Evolutionary conservation across 2,888 invertebrate species (phyloP).

Genomic region (Andricus curvator): DNA sequence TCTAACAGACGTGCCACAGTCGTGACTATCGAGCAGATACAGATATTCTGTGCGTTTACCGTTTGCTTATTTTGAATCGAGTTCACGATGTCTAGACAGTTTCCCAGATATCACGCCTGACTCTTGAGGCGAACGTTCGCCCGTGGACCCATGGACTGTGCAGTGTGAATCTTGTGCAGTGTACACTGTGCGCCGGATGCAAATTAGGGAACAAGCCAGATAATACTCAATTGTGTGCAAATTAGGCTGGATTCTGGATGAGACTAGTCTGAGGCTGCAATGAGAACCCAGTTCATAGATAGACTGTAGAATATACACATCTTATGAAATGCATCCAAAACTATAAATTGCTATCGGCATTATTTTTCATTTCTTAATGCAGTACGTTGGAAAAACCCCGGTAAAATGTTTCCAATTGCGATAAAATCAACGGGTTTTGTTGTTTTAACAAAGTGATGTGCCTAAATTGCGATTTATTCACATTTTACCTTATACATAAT

Average conservation of each 20-base stretch:
- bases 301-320: too few relatives aligned
- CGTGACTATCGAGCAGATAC: background rate
- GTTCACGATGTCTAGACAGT: slow-evolving; percentile 39
- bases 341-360: too few relatives aligned
- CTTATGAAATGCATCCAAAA: too few relatives aligned
- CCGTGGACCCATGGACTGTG: background rate
- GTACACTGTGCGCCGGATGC: slow-evolving; percentile 49
- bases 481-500: background rate
- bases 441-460: background rate
- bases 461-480: background rate
- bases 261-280: background rate
- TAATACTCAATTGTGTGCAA: slow-evolving; percentile 67
- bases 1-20: background rate
- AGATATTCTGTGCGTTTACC: slow-evolving; percentile 36
- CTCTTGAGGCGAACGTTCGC: slow-evolving; percentile 7
- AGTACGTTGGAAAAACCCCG: too few relatives aligned
- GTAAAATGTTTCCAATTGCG: too few relatives aligned
- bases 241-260: slow-evolving; percentile 61
- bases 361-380: too few relatives aligned
- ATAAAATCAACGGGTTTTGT: too few relatives aligned
- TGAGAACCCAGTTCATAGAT: background rate
- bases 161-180: background rate
- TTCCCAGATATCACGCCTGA: slow-evolving; percentile 32
- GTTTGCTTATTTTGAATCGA: slow-evolving; percentile 40
- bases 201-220: slow-evolving; percentile 60